A percentile compares a stretch with the other conserved stretches of the same genome.
Conservation (phyloP, 2,797 vertebrate genomes). For the Ceryle rudis region DNA sequence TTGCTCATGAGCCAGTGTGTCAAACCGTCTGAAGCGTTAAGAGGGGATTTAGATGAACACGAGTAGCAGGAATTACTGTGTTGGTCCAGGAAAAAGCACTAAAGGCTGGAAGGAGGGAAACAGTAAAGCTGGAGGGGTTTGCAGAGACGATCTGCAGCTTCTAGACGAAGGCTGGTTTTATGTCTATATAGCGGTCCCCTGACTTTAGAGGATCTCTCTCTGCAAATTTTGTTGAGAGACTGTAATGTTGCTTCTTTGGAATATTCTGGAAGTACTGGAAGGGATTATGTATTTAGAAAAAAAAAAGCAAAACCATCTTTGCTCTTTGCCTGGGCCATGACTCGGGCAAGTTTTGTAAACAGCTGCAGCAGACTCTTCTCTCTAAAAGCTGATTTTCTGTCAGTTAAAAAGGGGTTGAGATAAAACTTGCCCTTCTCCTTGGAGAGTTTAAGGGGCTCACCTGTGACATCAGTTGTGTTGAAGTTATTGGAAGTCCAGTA, state of each 20-base stretch:
- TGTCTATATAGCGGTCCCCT: not conserved
- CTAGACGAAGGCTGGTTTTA: not conserved
- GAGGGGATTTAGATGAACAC: not conserved
- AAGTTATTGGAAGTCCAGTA: not conserved
- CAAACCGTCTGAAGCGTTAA: not conserved
- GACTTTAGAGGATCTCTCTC: not conserved
- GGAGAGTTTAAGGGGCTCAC: not conserved
- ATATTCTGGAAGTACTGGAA: not conserved
- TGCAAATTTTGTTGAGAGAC: not conserved
- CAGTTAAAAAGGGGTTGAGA: not conserved
- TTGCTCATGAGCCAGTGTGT: not conserved
- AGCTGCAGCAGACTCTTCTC: not conserved
- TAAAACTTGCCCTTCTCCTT: not conserved
- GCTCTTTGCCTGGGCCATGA: not conserved
- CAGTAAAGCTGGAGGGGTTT: not conserved
- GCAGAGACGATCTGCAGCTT: not conserved
- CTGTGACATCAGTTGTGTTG: not conserved
- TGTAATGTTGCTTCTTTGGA: not conserved
- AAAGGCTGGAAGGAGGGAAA: not conserved
- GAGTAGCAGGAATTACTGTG: not conserved
- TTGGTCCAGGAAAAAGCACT: not conserved
- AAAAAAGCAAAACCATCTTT: not conserved
- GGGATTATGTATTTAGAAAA: not conserved
- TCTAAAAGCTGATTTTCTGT: not conserved
- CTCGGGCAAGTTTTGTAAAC: not conserved